Conservation (phyloP, 92 coral and sea anemone genomes). For the Parazoanthus darwini region DNA sequence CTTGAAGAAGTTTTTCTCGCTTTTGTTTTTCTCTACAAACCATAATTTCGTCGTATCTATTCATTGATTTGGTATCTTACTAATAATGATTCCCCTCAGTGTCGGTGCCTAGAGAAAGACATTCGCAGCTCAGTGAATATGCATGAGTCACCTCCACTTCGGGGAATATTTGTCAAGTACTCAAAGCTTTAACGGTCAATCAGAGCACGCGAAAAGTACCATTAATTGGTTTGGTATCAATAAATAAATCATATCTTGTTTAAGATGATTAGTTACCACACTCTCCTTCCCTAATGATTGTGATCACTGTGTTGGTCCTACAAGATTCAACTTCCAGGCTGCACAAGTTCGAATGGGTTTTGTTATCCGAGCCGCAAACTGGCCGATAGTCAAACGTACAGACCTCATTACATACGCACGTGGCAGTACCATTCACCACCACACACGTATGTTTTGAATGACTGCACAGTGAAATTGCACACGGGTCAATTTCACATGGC, state of each 20-base stretch:
- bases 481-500: constrained; percentile 51
- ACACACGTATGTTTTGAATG: constrained; percentile 59
- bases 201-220: too few species aligned
- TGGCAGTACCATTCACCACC: constrained; percentile 71
- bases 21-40: too few species aligned
- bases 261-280: constrained; percentile 60
- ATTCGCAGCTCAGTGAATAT: too few species aligned
- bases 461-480: constrained; percentile 66
- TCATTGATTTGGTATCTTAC: too few species aligned
- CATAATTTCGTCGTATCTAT: too few species aligned
- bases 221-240: too few species aligned
- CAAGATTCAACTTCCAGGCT: constrained; percentile 69
- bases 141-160: too few species aligned
- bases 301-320: constrained; percentile 57
- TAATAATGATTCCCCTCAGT: too few species aligned
- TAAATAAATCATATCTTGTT: neutral
- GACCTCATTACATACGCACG: constrained; percentile 64
- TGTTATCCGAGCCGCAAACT: constrained; percentile 81
- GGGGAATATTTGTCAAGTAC: too few species aligned
- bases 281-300: constrained; percentile 49
- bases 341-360: constrained; percentile 70
- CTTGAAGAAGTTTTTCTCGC: too few species aligned
- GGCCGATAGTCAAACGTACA: constrained; percentile 64
- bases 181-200: too few species aligned
- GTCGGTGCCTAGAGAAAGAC: too few species aligned